A percentile compares a stretch with the other conserved stretches of the same genome.
Evolutionary conservation across 2,797 vertebrate species (phyloP).

Genomic region (Myotis myotis): DNA sequence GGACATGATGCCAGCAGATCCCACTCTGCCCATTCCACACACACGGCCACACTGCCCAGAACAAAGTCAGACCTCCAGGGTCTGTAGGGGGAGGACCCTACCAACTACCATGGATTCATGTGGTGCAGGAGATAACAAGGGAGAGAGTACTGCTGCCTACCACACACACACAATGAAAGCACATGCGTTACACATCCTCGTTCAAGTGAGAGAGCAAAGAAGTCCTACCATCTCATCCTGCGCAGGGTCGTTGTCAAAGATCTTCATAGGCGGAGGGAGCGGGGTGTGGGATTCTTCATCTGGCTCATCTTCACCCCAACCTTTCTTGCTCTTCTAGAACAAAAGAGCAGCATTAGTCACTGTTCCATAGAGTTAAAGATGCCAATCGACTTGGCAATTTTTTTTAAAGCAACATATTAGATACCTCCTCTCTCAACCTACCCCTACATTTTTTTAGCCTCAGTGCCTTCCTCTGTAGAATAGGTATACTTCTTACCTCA

Average conservation of each 20-base stretch:
- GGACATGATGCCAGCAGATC: neutral
- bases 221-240: constrained; percentile 95
- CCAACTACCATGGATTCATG: neutral
- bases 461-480: neutral
- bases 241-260: constrained; percentile 95
- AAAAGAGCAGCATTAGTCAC: constrained; percentile 76
- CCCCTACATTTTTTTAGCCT: neutral
- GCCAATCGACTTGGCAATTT: neutral
- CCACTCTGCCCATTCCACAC: neutral
- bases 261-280: constrained; percentile 98
- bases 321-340: constrained; percentile 91
- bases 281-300: constrained; percentile 97
- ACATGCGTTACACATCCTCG: neutral
- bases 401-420: neutral
- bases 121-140: neutral
- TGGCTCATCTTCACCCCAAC: constrained; percentile 96
- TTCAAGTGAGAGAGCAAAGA: neutral
- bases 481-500: neutral
- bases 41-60: neutral
- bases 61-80: neutral
- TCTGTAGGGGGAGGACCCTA: neutral
- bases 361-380: neutral
- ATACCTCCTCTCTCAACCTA: neutral
- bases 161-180: neutral
- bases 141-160: accelerated